These are phyloP conservation scores for Carposina sasakii DNA, from an alignment of 1,140 invertebrate genomes.

Conservation along the genomic window DNA sequence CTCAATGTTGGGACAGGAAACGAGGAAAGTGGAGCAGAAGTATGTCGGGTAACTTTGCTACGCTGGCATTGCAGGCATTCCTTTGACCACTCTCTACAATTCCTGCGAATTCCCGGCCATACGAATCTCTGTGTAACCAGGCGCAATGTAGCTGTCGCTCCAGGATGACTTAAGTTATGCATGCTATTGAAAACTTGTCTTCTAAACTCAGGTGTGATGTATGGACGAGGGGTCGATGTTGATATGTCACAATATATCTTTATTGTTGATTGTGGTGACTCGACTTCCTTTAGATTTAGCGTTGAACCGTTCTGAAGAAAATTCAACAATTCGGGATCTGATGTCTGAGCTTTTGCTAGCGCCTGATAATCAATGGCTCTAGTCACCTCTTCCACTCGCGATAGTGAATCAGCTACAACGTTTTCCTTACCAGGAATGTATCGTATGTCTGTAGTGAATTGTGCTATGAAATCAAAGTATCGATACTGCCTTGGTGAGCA, in stretches of 20 bases:
- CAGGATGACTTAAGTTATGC: slow-evolving; percentile 46
- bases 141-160: slow-evolving; percentile 32
- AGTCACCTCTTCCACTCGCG: slow-evolving; percentile 27
- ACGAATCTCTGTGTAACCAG: slow-evolving; percentile 50
- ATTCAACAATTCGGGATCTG: slow-evolving; percentile 23
- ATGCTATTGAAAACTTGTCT: slow-evolving; percentile 33
- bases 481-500: slow-evolving; percentile 32
- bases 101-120: slow-evolving; percentile 52
- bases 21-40: slow-evolving; percentile 19
- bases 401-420: slow-evolving; percentile 38
- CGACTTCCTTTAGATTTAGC: slow-evolving; percentile 12
- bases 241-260: slow-evolving; percentile 31
- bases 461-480: slow-evolving; percentile 45
- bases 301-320: slow-evolving; percentile 10
- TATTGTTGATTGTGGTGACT: too few relatives aligned
- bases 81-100: slow-evolving; percentile 39
- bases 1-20: slow-evolving; percentile 21
- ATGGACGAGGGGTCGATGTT: slow-evolving; percentile 20
- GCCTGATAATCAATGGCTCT: slow-evolving; percentile 15
- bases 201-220: slow-evolving; percentile 26
- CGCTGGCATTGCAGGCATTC: too few relatives aligned
- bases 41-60: slow-evolving; percentile 25
- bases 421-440: slow-evolving; percentile 42
- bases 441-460: slow-evolving; percentile 48
- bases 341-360: slow-evolving; percentile 22